Conservation (phyloP, 2,888 invertebrate genomes). For the Entomobrya multifasciata region DNA sequence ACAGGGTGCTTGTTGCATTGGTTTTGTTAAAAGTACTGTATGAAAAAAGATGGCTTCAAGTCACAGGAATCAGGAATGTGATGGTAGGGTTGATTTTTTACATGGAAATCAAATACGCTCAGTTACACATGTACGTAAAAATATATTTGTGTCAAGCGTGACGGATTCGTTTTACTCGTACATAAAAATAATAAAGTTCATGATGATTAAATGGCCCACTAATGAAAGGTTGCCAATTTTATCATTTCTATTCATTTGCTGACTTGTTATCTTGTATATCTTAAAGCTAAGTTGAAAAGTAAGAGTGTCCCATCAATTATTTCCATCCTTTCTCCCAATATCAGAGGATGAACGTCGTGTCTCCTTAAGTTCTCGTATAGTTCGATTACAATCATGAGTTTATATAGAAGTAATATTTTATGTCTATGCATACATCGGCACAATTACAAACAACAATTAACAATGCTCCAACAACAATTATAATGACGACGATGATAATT, state of each 20-base stretch:
- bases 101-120: neutral
- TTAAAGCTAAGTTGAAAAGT: slow-evolving; percentile 42
- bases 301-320: slow-evolving; percentile 40
- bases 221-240: slow-evolving; percentile 66
- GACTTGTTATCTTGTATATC: neutral
- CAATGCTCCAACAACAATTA: slow-evolving; percentile 55
- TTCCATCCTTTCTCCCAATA: slow-evolving; percentile 40
- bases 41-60: no score
- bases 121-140: neutral
- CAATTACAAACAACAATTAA: slow-evolving; percentile 56
- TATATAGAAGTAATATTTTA: neutral
- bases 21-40: neutral
- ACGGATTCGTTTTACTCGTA: slow-evolving; percentile 43
- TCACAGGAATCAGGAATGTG: neutral
- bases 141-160: slow-evolving; percentile 67
- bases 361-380: no score
- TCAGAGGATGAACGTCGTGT: neutral
- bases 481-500: slow-evolving; percentile 46
- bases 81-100: neutral
- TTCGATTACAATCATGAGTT: neutral
- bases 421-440: slow-evolving; percentile 16
- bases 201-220: slow-evolving; percentile 48
- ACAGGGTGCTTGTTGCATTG: neutral
- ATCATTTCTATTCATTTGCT: slow-evolving; percentile 40
- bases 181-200: slow-evolving; percentile 48